Conservation (phyloP, 35 echinoderm and acorn worm species). For the Acanthaster planci region DNA sequence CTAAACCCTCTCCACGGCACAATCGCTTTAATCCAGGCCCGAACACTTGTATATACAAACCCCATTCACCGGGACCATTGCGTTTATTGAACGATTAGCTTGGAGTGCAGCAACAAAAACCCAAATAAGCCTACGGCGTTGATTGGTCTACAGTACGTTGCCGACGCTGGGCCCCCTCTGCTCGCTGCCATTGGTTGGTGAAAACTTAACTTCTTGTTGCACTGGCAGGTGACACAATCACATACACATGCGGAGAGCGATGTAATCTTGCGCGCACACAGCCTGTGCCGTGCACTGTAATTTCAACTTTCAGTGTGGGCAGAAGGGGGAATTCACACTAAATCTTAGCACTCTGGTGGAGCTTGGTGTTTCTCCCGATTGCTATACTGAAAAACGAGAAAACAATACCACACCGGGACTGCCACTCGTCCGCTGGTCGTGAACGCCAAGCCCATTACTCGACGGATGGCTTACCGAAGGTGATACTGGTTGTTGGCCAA, state of each 20-base stretch:
- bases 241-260: background rate
- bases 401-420: background rate
- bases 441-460: background rate
- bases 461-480: constrained; percentile 16
- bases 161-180: background rate
- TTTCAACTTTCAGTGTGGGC: constrained; percentile 2
- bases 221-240: constrained; percentile 7
- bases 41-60: constrained; percentile 31
- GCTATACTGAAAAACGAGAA: background rate
- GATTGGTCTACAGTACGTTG: constrained; percentile 3
- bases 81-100: constrained; percentile 15
- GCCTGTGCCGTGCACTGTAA: background rate
- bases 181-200: background rate
- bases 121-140: constrained; percentile 19
- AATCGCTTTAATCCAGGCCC: constrained; percentile 9
- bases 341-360: too few relatives aligned
- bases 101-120: constrained; percentile 26
- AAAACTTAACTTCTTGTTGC: constrained; percentile 28
- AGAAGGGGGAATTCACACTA: background rate
- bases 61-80: background rate
- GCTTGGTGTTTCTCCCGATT: too few relatives aligned
- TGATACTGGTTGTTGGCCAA: constrained; percentile 25
- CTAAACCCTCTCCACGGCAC: background rate
- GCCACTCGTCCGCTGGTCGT: background rate
- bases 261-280: background rate